Conservation (phyloP, 2,888 invertebrate genomes). For the Agrilus mali region DNA sequence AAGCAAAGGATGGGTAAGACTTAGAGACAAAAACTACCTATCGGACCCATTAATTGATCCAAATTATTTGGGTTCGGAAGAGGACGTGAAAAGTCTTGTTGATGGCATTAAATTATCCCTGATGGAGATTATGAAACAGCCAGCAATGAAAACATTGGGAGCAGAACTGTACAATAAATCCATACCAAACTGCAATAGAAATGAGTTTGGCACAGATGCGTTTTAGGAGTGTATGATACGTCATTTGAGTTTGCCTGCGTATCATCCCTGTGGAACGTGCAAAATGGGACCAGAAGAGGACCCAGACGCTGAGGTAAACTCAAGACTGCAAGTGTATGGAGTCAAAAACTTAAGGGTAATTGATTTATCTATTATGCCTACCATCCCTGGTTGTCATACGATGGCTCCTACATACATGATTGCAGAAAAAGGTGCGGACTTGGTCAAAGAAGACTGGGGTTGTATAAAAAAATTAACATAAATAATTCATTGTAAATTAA, state of each 20-base stretch:
- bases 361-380: slow-evolving; percentile 71
- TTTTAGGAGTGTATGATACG: slow-evolving; percentile 58
- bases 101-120: slow-evolving; percentile 49
- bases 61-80: slow-evolving; percentile 44
- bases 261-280: slow-evolving; percentile 54
- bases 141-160: slow-evolving; percentile 44
- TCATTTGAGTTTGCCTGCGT: slow-evolving; percentile 55
- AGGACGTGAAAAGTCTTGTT: slow-evolving; percentile 51
- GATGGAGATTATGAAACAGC: slow-evolving; percentile 44
- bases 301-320: slow-evolving; percentile 50
- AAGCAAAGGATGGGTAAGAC: slow-evolving; percentile 43
- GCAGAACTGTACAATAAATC: slow-evolving; percentile 45
- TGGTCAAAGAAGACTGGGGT: slow-evolving; percentile 44
- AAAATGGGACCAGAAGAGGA: slow-evolving; percentile 50
- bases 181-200: slow-evolving; percentile 45
- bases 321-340: slow-evolving; percentile 50
- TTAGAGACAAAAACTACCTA: slow-evolving; percentile 40
- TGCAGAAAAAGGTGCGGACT: too few species aligned
- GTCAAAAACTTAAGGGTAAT: slow-evolving; percentile 56
- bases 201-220: slow-evolving; percentile 47
- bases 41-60: slow-evolving; percentile 47
- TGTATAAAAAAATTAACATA: slow-evolving; percentile 1
- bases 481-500: too few species aligned
- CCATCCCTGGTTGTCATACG: slow-evolving; percentile 63
- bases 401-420: slow-evolving; percentile 71